These are phyloP conservation scores for Megalops cyprinoides DNA, from an alignment of 2,797 vertebrate species.

Conservation along the genomic window DNA sequence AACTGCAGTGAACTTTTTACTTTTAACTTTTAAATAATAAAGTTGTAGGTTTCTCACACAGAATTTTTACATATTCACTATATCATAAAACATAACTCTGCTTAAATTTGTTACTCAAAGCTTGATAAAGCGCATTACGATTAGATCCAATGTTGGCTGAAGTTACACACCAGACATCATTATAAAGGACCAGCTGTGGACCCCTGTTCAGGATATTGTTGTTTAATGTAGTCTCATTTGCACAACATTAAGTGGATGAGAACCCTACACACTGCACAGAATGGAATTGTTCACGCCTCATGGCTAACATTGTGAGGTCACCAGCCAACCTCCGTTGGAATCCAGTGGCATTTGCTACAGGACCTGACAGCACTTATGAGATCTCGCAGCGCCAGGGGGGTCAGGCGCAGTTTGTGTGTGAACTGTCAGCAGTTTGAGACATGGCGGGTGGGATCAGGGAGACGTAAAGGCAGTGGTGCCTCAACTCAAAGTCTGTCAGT, in stretches of 20 bases:
- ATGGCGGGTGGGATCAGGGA: constrained; percentile 26
- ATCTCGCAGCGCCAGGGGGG: not conserved
- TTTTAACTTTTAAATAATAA: too few relatives aligned
- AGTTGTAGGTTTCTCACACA: too few relatives aligned
- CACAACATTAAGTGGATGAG: not conserved
- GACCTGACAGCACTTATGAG: not conserved
- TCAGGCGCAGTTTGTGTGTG: constrained; percentile 20
- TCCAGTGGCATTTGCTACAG: not conserved
- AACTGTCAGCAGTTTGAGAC: constrained; percentile 34
- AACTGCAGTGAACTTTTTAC: too few relatives aligned
- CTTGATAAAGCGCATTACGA: not conserved
- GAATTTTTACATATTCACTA: not conserved
- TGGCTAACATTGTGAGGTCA: not conserved
- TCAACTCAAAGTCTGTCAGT: constrained; percentile 37
- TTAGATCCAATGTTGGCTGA: not conserved
- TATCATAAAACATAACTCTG: too few relatives aligned
- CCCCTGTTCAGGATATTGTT: not conserved
- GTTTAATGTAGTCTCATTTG: not conserved
- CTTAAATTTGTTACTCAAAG: not conserved
- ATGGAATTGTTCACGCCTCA: constrained; percentile 5
- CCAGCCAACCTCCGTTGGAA: not conserved
- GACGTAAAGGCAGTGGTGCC: constrained; percentile 42
- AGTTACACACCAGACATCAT: not conserved
- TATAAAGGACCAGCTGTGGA: not conserved
- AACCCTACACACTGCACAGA: not conserved